A percentile compares a stretch with the other conserved stretches of the same genome.
Conservation (phyloP, 2,797 vertebrate species). For the Acipenser ruthenus region DNA sequence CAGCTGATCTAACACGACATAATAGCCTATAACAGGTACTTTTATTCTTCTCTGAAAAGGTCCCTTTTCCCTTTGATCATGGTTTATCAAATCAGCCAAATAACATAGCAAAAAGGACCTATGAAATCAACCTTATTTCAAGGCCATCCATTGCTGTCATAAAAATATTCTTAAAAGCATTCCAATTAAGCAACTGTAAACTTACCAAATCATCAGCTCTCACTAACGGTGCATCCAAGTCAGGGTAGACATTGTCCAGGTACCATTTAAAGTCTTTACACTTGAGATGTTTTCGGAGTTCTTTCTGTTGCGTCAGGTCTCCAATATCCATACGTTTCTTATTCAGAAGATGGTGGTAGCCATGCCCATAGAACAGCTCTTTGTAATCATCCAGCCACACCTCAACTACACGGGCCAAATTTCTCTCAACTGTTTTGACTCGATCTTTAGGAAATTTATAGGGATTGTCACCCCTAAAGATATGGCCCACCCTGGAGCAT, state of each 20-base stretch:
- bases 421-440: conserved; percentile 85
- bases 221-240: conserved; percentile 71
- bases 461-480: conserved; percentile 89
- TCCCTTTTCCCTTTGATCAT: no score
- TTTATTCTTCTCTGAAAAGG: no score
- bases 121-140: no score
- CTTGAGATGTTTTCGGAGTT: conserved; percentile 69
- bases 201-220: conserved; percentile 86
- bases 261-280: conserved; percentile 93
- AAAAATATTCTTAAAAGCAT: no score
- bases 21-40: no score
- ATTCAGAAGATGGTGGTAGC: conserved; percentile 71
- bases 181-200: conserved; percentile 23
- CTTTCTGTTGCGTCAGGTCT: conserved; percentile 74
- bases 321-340: conserved; percentile 53
- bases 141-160: no score
- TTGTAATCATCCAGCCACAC: conserved; percentile 97
- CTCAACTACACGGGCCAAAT: conserved; percentile 87
- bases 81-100: no score
- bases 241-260: conserved; percentile 84
- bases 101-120: no score
- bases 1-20: no score
- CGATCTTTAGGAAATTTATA: conserved; percentile 90
- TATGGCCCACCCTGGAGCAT: conserved; percentile 92
- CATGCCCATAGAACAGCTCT: conserved; percentile 88